Evolutionary conservation across 2,888 invertebrate species (phyloP), one percentile per base, ranked within the genome.

Genomic region (Zele albiditarsus): DNA sequence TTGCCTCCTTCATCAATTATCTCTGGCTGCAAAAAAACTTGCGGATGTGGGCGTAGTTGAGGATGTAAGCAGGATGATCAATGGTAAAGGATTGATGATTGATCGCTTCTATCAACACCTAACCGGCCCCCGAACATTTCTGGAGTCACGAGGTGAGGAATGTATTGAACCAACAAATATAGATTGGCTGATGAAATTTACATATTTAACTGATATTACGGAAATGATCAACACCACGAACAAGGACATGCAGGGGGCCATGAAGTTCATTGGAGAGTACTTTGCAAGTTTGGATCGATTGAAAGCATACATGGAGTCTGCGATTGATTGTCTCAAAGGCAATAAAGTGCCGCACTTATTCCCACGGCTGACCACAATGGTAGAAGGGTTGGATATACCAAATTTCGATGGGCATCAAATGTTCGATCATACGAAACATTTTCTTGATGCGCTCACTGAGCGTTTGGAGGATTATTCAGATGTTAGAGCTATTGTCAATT

Each of bases 21-120:
- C n/a, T n/a, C n/a, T 14, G 3, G n/a, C 49, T n/a, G n/a, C 14
- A 3, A 49, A 49, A n/a, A 8, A 4, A n/a, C 49, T 49, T 3
- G 14, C 4, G 3, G 14, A 8, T 14, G 49, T n/a, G 14, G 49
- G 49, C 3, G 14, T 49, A 8, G 49, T 49, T 49, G 49, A 49
- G 14, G 4, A 3, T 12, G 49, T 49, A 4, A n/a, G 49, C 3
- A 49, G 14, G 14, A 49, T 49, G 3, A n/a, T 49, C 49, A 49
- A 49, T 49, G 4, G 66, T 20, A 66, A 66, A 20, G 66, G 38
- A n/a, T n/a, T n/a, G n/a, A n/a, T n/a, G n/a, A n/a, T n/a, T n/a
- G n/a, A n/a, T n/a, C n/a, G n/a, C n/a, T n/a, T n/a, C n/a, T n/a
- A 16, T n/a, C 12, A 23, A 66, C 27, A 25, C 27, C 42, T 14